These are phyloP conservation scores for Andrena chrysosceles DNA, from an alignment of 2,888 invertebrate species.

Conservation along the genomic window DNA sequence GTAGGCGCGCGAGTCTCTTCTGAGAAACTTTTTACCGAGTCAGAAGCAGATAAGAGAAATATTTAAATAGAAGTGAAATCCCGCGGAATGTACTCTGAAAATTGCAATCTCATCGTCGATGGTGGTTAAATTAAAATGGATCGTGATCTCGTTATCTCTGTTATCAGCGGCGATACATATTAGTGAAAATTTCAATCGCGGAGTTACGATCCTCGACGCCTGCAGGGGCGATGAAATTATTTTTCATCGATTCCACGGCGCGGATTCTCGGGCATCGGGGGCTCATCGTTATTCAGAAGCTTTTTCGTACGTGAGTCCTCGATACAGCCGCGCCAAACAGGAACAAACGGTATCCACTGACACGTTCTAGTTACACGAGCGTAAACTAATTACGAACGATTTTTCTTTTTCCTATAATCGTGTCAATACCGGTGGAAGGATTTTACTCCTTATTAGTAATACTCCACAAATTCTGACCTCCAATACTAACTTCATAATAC, in stretches of 20 bases:
- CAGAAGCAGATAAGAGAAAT: neutral
- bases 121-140: too few species aligned
- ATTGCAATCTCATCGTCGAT: neutral
- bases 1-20: neutral
- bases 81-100: neutral
- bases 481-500: too few species aligned
- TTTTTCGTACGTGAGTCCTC: slow-evolving; percentile 75
- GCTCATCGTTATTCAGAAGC: slow-evolving; percentile 70
- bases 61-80: slow-evolving; percentile 7
- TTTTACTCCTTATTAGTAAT: neutral
- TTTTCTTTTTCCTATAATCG: slow-evolving; percentile 20
- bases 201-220: neutral
- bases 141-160: too few species aligned
- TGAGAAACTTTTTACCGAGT: neutral
- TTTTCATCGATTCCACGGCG: neutral
- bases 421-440: slow-evolving; percentile 8
- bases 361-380: slow-evolving; percentile 50
- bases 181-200: neutral
- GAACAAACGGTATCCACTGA: slow-evolving; percentile 73
- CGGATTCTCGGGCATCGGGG: slow-evolving; percentile 12
- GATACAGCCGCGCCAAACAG: slow-evolving; percentile 63
- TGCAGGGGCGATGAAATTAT: neutral
- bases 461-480: too few species aligned
- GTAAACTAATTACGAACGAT: slow-evolving; percentile 56
- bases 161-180: too few species aligned